Evolutionary conservation across 2,888 invertebrate genomes (phyloP).

Genomic region (Abrostola triplasia): DNA sequence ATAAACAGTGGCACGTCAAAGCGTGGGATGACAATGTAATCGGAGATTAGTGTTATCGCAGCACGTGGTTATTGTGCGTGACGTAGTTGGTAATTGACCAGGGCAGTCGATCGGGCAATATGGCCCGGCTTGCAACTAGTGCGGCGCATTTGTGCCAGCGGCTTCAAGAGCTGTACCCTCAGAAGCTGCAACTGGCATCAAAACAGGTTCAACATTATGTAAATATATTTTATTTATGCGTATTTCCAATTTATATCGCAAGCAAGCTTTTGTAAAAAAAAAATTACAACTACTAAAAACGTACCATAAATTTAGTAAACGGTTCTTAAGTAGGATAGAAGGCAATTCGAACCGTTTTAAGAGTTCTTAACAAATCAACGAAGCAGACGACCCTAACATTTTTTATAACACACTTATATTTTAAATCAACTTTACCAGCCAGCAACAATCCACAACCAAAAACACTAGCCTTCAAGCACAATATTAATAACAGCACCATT

Average conservation of each 20-base stretch:
- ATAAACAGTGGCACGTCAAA: conserved; percentile 48
- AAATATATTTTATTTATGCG: conserved; percentile 24
- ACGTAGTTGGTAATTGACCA: conserved; percentile 15
- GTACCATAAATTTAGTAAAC: no score
- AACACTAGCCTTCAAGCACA: not conserved
- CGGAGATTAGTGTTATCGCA: conserved; percentile 59
- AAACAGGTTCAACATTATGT: conserved; percentile 68
- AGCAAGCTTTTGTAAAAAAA: not conserved
- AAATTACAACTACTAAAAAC: no score
- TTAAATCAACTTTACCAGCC: not conserved
- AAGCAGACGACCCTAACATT: no score
- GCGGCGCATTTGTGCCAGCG: conserved; percentile 82
- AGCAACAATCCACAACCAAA: not conserved
- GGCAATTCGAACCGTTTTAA: no score
- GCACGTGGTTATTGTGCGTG: conserved; percentile 44
- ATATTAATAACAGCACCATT: conserved; percentile 1
- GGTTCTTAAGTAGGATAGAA: no score
- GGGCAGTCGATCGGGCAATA: conserved; percentile 44
- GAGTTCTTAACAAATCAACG: no score
- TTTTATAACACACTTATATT: not conserved
- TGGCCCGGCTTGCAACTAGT: conserved; percentile 79
- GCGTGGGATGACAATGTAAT: conserved; percentile 49
- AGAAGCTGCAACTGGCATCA: conserved; percentile 71
- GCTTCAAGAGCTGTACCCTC: conserved; percentile 82
- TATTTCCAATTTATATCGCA: not conserved